phyloP scores from a whole-genome alignment of 2,797 vertebrate genomes.

The Chiroxiphia lanceolata region DNA sequence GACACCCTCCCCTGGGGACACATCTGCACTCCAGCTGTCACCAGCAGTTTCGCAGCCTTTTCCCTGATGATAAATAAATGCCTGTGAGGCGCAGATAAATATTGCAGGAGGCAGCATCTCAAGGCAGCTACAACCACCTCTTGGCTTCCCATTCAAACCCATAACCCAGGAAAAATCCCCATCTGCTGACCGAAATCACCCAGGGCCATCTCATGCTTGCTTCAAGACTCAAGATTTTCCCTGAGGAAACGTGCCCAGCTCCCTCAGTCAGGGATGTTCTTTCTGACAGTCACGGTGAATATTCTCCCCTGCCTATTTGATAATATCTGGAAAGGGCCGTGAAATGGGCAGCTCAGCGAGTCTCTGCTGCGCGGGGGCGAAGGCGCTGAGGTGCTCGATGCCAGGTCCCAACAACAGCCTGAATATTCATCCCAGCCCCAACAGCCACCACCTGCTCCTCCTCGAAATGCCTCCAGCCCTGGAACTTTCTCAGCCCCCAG shows the following conservation, averaged over 20 bases:
- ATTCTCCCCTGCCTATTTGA: neutral
- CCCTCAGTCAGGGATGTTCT: conserved; percentile 12
- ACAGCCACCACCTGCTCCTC: conserved; percentile 1
- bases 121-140: neutral
- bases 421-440: neutral
- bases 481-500: neutral
- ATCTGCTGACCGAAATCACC: neutral
- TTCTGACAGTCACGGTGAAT: conserved; percentile 45
- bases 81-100: neutral
- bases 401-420: neutral
- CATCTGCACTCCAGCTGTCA: neutral
- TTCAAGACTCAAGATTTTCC: neutral
- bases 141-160: neutral
- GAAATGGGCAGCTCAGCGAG: neutral
- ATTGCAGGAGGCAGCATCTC: neutral
- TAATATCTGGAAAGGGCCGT: conserved; percentile 10
- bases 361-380: neutral
- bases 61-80: neutral
- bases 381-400: neutral
- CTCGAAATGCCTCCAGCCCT: neutral
- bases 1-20: neutral
- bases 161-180: neutral
- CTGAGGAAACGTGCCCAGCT: neutral
- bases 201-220: neutral
- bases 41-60: neutral